These are phyloP conservation scores for Vanessa atalanta DNA, from an alignment of 1,140 invertebrate genomes.

Conservation along the genomic window DNA sequence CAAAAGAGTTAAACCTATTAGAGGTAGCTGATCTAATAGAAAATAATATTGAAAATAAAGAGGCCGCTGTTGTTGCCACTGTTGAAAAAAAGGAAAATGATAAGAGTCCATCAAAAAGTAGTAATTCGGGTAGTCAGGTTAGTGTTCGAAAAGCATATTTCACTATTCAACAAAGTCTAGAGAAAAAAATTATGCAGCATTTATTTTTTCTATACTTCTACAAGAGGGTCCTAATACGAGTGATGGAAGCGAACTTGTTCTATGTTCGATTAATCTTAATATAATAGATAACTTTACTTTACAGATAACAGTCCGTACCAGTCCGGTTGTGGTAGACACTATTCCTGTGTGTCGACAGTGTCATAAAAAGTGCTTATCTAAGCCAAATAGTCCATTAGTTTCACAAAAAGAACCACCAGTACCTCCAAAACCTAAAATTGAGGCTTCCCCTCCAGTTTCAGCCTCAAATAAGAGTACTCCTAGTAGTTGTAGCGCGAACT, in stretches of 20 bases:
- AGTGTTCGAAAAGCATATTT: neutral
- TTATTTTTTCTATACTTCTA: too few relatives aligned
- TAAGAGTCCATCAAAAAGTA: constrained; percentile 85
- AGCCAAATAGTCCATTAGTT: constrained; percentile 77
- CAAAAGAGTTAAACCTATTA: constrained; percentile 84
- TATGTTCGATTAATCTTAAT: too few relatives aligned
- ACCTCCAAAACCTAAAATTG: constrained; percentile 60
- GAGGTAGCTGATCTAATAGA: constrained; percentile 73
- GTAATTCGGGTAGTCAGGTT: constrained; percentile 87
- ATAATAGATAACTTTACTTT: constrained; percentile 32
- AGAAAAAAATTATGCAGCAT: too few relatives aligned
- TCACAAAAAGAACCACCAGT: constrained; percentile 71
- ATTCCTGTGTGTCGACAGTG: constrained; percentile 86
- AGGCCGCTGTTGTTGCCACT: constrained; percentile 30
- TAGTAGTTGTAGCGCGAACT: constrained; percentile 69
- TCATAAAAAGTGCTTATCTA: constrained; percentile 86
- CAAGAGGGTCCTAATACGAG: too few relatives aligned
- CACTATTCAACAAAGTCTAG: too few relatives aligned
- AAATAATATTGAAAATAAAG: constrained; percentile 57
- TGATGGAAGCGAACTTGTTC: too few relatives aligned
- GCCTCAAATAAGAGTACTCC: constrained; percentile 67
- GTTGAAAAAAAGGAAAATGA: constrained; percentile 81
- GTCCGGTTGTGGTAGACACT: constrained; percentile 84
- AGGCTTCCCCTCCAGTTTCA: constrained; percentile 68
- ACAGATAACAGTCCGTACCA: constrained; percentile 86